Evolutionary conservation across 1,140 invertebrate genomes (phyloP), one percentile per base, ranked within the genome.

Genomic region (Macrobrachium rosenbergii): DNA sequence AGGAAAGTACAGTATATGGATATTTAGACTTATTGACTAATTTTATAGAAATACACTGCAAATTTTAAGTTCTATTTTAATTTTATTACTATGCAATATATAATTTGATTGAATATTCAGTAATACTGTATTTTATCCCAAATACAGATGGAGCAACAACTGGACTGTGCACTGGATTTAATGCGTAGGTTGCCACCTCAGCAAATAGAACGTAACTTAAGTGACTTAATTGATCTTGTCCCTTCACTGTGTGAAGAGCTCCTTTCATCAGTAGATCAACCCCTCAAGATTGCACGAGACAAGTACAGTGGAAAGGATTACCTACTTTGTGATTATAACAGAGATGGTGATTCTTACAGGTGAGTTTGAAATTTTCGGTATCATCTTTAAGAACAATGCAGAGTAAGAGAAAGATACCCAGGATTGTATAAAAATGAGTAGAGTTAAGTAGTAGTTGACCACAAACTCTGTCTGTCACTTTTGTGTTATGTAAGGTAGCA

Each of bases 281-380:
- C 99, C 16, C 93, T 99, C 77, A 99, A 99, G 94, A 98, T 99
- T 90, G 97, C 98, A 82, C 95, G 97, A 92, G 98, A 99, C 92
- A 97, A 97, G 91, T 95, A 95, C 90, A 95, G 95, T 87, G 98
- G 98, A 58, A 99, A 98, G 83, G 98, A 99, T 92, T 99, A 99
- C 93, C 93, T 99, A 80, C 93, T 99, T 5, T 99, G 99, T 93
- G 99, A 99, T 93, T 99, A 99, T 91, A 99, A 99, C 92, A 94
- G 99, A 91, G 99, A 99, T 93, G 98, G 98, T 37, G 99, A 99
- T 93, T 99, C 98, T 19, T 99, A 99, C 92, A 96, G 96, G 96
- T 96, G 91, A 89, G 60, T 80, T 83, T 79, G 5, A 58, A 45
- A 8, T 83, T 21, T 79, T 17, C 17, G n/a, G n/a, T 14, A 14